Evolutionary conservation across 2,888 invertebrate genomes (phyloP).

Genomic region (Elmis aenea): DNA sequence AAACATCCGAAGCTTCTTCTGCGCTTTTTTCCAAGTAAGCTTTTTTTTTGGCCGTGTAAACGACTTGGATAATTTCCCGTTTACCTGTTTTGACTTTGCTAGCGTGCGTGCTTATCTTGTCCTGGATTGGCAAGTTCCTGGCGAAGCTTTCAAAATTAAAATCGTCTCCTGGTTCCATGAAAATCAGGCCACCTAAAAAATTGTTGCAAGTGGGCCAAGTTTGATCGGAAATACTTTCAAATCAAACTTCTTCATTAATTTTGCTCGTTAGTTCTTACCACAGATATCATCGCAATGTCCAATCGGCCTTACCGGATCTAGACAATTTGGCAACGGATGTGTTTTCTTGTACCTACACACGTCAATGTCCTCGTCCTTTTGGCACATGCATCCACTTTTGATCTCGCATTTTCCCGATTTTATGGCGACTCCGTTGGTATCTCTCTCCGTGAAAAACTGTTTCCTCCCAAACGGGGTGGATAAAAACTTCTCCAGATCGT

Average conservation of each 20-base stretch:
- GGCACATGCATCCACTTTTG: conserved; percentile 9
- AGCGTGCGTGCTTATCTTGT: conserved; percentile 25
- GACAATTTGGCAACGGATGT: no score
- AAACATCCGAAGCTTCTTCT: conserved; percentile 15
- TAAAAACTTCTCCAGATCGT: conserved; percentile 11
- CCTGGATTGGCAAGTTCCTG: conserved; percentile 18
- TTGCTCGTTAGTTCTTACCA: no score
- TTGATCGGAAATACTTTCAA: no score
- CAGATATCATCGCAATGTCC: conserved; percentile 28
- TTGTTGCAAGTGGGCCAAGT: no score
- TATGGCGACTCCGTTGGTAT: conserved; percentile 1
- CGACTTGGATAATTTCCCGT: conserved; percentile 27
- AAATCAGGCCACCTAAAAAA: conserved; percentile 28
- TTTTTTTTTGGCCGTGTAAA: conserved; percentile 32
- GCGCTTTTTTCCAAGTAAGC: conserved; percentile 30
- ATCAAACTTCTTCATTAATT: no score
- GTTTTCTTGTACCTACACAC: conserved; percentile 13
- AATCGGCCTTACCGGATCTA: conserved; percentile 16
- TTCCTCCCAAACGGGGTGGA: conserved; percentile 10
- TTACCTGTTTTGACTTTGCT: conserved; percentile 25
- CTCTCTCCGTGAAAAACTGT: conserved; percentile 5
- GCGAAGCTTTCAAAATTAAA: conserved; percentile 23
- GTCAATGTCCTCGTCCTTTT: not conserved
- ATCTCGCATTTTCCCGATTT: not conserved
- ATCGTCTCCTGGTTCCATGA: conserved; percentile 14